phyloP scores from a whole-genome alignment of 1,140 invertebrate species.

The Pollicipes pollicipes region DNA sequence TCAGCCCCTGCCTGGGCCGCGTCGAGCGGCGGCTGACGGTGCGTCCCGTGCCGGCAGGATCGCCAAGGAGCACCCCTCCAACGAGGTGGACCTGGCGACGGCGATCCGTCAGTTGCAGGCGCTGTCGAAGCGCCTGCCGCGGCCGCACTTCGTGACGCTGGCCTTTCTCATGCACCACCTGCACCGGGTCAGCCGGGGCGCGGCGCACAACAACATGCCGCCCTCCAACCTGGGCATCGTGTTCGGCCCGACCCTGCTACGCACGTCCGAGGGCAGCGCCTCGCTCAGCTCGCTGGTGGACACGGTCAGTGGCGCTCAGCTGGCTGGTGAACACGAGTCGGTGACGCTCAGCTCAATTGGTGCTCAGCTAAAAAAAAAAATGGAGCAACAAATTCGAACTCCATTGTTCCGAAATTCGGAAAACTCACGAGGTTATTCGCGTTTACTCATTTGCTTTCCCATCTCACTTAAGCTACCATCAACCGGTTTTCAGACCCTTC shows the following conservation, averaged over 20 bases:
- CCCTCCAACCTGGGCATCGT: constrained; percentile 40
- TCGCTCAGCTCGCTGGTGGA: constrained; percentile 35
- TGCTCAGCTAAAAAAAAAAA: too few species aligned
- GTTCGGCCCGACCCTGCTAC: constrained; percentile 39
- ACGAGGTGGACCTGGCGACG: constrained; percentile 10
- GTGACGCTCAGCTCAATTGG: too few species aligned
- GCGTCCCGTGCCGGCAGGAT: constrained; percentile 19
- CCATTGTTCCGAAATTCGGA: too few species aligned
- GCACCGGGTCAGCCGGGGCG: constrained; percentile 23
- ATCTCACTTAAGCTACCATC: too few species aligned
- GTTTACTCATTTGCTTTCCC: too few species aligned
- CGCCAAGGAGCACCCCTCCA: constrained; percentile 25
- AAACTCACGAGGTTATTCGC: too few species aligned
- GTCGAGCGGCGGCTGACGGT: too few species aligned
- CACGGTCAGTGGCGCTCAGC: constrained; percentile 24
- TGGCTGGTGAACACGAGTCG: too few species aligned
- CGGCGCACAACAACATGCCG: constrained; percentile 38
- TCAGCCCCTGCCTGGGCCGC: too few species aligned
- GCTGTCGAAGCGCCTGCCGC: constrained; percentile 30
- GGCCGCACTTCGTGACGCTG: constrained; percentile 30
- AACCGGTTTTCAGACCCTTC: too few species aligned
- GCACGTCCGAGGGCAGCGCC: constrained; percentile 32
- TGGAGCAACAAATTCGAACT: too few species aligned
- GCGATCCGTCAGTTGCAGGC: constrained; percentile 25
- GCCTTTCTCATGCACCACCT: constrained; percentile 36